These are phyloP conservation scores for Epizoanthus rinbou DNA, from an alignment of 92 coral and sea anemone species.

Conservation along the genomic window DNA sequence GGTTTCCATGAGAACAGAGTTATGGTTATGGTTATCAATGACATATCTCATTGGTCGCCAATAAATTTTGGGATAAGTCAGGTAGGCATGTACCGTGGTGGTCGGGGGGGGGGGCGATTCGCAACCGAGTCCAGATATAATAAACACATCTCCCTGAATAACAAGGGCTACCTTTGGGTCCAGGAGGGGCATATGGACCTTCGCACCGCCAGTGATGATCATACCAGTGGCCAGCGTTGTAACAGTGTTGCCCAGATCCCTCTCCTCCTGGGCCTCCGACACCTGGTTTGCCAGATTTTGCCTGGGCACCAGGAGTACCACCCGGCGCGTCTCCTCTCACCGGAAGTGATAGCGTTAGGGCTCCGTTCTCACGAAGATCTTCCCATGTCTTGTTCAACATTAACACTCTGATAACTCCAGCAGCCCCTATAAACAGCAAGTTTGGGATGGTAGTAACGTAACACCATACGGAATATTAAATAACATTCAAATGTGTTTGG, in stretches of 20 bases:
- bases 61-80: no score
- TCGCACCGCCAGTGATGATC: constrained; percentile 37
- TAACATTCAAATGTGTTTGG: no score
- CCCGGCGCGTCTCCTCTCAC: constrained; percentile 24
- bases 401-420: constrained; percentile 14
- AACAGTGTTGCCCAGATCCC: constrained; percentile 33
- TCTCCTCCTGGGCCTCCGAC: constrained; percentile 37
- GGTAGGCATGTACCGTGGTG: no score
- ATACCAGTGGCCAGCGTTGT: constrained; percentile 41
- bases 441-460: neutral
- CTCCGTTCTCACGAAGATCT: constrained; percentile 1
- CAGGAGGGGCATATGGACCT: constrained; percentile 29
- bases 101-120: no score
- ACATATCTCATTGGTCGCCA: no score
- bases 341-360: constrained; percentile 3
- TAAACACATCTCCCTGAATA: neutral
- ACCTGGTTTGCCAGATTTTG: constrained; percentile 17
- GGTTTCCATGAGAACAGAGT: no score
- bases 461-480: no score
- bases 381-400: constrained; percentile 40
- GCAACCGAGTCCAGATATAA: no score
- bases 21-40: no score
- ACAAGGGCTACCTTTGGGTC: constrained; percentile 16
- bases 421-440: neutral
- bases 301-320: constrained; percentile 32